Percentiles rank a stretch among this genome's conserved stretches.
Evolutionary conservation across 2,888 invertebrate genomes (phyloP).

Genomic region (Sarcophaga subvicina): DNA sequence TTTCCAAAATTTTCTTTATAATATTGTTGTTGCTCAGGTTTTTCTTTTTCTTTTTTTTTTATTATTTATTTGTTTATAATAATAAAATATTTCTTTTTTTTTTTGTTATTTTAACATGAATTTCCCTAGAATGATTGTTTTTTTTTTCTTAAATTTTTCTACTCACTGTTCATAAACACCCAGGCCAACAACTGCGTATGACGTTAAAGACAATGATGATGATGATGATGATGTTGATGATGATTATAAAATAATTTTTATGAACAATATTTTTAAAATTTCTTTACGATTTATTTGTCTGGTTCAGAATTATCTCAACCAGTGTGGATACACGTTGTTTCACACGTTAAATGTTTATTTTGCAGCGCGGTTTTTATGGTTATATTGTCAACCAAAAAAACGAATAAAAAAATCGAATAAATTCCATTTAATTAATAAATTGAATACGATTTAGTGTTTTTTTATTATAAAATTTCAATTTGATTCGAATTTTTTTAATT

Average conservation of each 20-base stretch:
- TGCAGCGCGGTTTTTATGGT: conserved; percentile 23
- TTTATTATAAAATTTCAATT: background rate
- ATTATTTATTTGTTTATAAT: background rate
- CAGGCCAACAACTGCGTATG: background rate
- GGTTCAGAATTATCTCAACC: too few relatives aligned
- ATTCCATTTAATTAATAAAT: background rate
- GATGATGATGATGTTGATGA: background rate
- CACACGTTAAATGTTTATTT: background rate
- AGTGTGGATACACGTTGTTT: background rate
- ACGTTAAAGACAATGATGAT: background rate
- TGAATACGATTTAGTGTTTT: background rate
- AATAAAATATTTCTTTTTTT: background rate
- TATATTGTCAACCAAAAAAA: conserved; percentile 41
- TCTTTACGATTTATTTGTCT: background rate
- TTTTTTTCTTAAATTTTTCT: background rate
- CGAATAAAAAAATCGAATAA: background rate
- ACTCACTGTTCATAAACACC: background rate
- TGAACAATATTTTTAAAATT: background rate
- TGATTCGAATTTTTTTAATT: background rate
- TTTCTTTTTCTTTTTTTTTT: background rate
- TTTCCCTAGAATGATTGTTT: background rate
- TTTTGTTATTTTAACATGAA: background rate
- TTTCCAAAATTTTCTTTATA: background rate
- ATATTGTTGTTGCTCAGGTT: conserved; percentile 3
- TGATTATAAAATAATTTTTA: background rate